Evolutionary conservation across 2,797 vertebrate species (phyloP), one percentile per base, ranked within the genome.

Genomic region (Anabas testudineus): DNA sequence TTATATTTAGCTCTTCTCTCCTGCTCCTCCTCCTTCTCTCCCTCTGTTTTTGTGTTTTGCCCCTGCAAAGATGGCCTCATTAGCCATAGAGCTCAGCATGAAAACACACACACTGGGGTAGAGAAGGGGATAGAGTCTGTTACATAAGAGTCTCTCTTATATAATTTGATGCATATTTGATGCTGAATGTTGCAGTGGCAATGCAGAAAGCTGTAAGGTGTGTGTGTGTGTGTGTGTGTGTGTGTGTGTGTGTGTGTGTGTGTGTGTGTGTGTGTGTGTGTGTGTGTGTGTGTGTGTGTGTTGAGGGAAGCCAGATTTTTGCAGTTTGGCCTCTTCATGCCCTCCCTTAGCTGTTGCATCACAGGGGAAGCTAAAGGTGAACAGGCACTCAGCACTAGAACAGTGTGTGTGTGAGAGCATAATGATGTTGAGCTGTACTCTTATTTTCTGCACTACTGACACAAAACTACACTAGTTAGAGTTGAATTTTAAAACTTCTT

Each of bases 151-250:
- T 7, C 46, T 62, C 69, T 80, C 65, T 94, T 93, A 92, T 90
- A 88, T 93, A 91, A 93, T 91, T 81, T 74, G 76, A 89, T 92
- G 87, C 90, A 92, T 90, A 91, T 93, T 92, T 92, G 86, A 93
- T 93, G 83, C 67, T 60, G 74, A 74, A 78, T 64, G 62, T 48
- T 71, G 78, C 79, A 76, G 62, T 36, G 19, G 43, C 16, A 13
- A 63, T 67, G 67, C 59, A 78, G 72, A 72, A 78, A 61, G 74
- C 54, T 58, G 18, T 1, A 32, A 54, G 32, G 32, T 66, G 42
- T 47, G 39, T 63, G 41, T 59, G 39, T 53, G 45, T 62, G 63
- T 73, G 46, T 58, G 39, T 37, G 58, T 59, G 58, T 49, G 52
- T 18, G 47, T 24, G 34, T 60, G 54, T 26, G 45, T 67, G 43